phyloP scores from a whole-genome alignment of 2,888 invertebrate genomes.

The Ophion obscuratus region DNA sequence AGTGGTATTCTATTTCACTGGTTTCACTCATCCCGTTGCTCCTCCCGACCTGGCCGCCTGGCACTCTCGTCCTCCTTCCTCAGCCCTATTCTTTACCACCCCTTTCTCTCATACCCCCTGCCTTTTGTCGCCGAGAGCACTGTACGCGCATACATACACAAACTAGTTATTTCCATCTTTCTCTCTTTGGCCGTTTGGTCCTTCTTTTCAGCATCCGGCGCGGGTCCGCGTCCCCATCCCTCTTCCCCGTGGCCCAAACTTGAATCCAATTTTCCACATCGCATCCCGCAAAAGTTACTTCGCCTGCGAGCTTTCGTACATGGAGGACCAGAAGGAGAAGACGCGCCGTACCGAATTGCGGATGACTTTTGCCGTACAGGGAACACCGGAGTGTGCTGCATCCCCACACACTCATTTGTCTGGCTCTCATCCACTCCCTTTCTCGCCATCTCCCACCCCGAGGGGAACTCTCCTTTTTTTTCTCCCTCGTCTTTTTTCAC shows the following conservation, averaged over 20 bases:
- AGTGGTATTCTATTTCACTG: slow-evolving; percentile 58
- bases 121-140: slow-evolving; percentile 15
- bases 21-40: slow-evolving; percentile 25
- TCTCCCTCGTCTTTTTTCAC: background rate
- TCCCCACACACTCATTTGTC: slow-evolving; percentile 5
- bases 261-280: slow-evolving; percentile 82
- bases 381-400: slow-evolving; percentile 69
- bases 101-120: slow-evolving; percentile 2
- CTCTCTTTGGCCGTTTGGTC: slow-evolving; percentile 58
- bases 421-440: background rate
- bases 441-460: slow-evolving; percentile 13
- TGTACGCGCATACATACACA: slow-evolving; percentile 4
- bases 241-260: slow-evolving; percentile 75
- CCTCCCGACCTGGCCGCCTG: slow-evolving; percentile 60
- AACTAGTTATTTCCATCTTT: slow-evolving; percentile 49
- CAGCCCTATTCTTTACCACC: slow-evolving; percentile 12
- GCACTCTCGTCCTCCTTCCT: slow-evolving; percentile 47
- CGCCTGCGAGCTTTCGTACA: slow-evolving; percentile 62
- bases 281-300: slow-evolving; percentile 81
- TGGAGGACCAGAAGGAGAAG: slow-evolving; percentile 51
- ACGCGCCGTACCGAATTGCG: slow-evolving; percentile 16
- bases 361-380: slow-evolving; percentile 68
- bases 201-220: slow-evolving; percentile 54
- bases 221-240: slow-evolving; percentile 43
- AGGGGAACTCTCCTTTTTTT: slow-evolving; percentile 32